Evolutionary conservation across 2,797 vertebrate genomes (phyloP), one percentile per base, ranked within the genome.

Genomic region (Myripristis murdjan): DNA sequence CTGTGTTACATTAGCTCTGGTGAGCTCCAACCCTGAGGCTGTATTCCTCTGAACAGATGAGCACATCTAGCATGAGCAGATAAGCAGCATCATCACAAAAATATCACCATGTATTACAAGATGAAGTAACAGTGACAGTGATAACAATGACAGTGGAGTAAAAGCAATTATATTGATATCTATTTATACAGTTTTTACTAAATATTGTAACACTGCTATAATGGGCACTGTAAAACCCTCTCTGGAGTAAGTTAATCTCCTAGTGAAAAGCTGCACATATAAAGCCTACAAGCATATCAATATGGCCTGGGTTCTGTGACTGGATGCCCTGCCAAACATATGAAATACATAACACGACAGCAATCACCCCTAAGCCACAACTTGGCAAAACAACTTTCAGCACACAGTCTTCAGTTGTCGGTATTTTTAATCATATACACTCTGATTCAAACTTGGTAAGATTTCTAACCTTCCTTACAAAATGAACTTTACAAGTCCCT

Each of bases 401-500:
- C 14, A 33, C 37, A 23, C 9, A 5, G 24, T 37, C 24, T 26
- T 5, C 0, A 15, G 49, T 3, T 15, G 41, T 16, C 23, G 6
- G 16, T 3, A 6, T 37, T 70, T 55, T 41, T 3, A 6, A 41
- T 14, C 23, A 26, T 15, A 1, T 7, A 18, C 6, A n/a, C n/a
- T n/a, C n/a, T n/a, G n/a, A n/a, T n/a, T n/a, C n/a, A n/a, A n/a
- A n/a, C n/a, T n/a, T n/a, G n/a, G n/a, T n/a, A 63, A 18, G 63
- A 24, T 18, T 31, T 28, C n/a, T 28, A 8, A n/a, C 14, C 2
- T 18, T 24, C 24, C 14, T 6, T 18, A 49, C 15, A 54, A 48
- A 72, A 12, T 68, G 44, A 9, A 46, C 35, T 66, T 64, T 15
- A 70, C 14, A 35, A 10, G 20, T 15, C 14, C 10, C 33, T 55